These are phyloP conservation scores for Macrotis lagotis DNA, from an alignment of 2,113 vertebrate genomes.

Conservation along the genomic window DNA sequence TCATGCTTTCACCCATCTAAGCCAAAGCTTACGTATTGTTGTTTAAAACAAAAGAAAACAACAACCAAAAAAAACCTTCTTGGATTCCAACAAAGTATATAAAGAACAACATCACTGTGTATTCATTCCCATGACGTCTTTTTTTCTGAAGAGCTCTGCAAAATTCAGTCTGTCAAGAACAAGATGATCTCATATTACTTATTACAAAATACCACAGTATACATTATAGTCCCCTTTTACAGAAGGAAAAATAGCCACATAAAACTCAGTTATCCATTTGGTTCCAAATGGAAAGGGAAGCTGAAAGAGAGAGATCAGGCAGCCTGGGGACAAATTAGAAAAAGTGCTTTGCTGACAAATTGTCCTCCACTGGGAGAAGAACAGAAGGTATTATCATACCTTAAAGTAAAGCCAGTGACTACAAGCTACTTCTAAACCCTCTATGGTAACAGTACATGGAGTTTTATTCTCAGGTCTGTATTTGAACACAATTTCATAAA, in stretches of 20 bases:
- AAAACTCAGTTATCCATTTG: neutral
- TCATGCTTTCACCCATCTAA: conserved; percentile 21
- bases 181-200: neutral
- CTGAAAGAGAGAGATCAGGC: neutral
- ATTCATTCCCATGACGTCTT: neutral
- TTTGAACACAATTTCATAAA: conserved; percentile 71
- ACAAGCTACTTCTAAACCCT: conserved; percentile 23
- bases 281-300: conserved; percentile 14
- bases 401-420: neutral
- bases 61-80: neutral
- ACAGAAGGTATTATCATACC: conserved; percentile 10
- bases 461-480: conserved; percentile 52
- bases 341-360: neutral
- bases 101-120: neutral
- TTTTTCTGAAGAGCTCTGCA: neutral
- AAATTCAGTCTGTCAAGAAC: neutral
- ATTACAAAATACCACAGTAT: neutral
- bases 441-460: conserved; percentile 35
- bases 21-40: conserved; percentile 51
- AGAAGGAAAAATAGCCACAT: conserved; percentile 46
- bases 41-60: conserved; percentile 27
- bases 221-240: conserved; percentile 17
- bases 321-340: neutral
- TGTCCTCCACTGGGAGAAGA: neutral
- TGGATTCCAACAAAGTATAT: neutral